phyloP scores from a whole-genome alignment of 2,113 vertebrate species.

The Ictalurus furcatus region DNA sequence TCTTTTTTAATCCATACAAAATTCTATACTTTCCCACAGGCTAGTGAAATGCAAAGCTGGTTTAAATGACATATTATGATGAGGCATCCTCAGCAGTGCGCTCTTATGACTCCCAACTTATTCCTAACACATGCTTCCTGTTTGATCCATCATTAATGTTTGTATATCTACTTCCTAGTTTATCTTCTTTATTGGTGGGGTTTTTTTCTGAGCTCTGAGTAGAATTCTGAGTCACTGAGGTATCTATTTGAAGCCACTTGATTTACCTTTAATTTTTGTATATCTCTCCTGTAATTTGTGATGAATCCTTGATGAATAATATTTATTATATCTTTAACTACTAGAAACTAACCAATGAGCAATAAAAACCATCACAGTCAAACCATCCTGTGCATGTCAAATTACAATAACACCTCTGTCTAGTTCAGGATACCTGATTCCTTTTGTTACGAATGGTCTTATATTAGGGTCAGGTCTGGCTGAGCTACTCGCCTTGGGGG shows the following conservation, averaged over 20 bases:
- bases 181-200: neutral
- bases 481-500: slow-evolving; percentile 36
- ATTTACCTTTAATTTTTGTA: neutral
- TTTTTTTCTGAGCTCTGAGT: neutral
- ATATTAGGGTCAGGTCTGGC: slow-evolving; percentile 42
- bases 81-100: neutral
- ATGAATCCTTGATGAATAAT: neutral
- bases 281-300: no score
- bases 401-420: slow-evolving; percentile 32
- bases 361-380: neutral
- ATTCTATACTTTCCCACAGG: neutral
- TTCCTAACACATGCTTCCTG: neutral
- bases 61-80: neutral
- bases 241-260: neutral
- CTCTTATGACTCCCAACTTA: neutral
- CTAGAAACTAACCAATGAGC: neutral
- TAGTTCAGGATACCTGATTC: slow-evolving; percentile 30
- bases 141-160: neutral
- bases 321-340: neutral
- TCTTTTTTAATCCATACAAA: neutral
- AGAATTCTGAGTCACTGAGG: no score
- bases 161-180: slow-evolving; percentile 8
- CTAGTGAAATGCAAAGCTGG: neutral
- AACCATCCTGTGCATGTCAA: neutral
- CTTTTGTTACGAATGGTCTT: slow-evolving; percentile 24